These are phyloP conservation scores for Agriotes lineatus DNA, from an alignment of 2,888 invertebrate species.

Conservation along the genomic window DNA sequence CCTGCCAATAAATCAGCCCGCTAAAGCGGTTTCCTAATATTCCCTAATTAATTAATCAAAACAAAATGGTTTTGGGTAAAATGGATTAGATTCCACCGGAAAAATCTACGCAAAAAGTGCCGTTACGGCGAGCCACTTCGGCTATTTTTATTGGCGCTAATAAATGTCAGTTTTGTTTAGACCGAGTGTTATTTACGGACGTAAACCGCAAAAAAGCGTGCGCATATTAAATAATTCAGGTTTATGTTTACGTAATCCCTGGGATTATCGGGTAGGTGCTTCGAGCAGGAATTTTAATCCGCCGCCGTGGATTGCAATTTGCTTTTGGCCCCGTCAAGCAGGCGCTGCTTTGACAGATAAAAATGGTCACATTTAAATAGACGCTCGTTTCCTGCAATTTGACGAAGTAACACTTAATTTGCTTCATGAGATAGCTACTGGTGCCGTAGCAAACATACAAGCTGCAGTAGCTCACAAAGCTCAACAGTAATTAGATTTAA, in stretches of 20 bases:
- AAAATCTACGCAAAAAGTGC: slow-evolving; percentile 8
- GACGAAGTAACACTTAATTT: too few relatives aligned
- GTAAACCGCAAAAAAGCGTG: slow-evolving; percentile 8
- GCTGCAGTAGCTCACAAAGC: too few relatives aligned
- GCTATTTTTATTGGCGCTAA: slow-evolving; percentile 18
- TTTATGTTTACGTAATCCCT: slow-evolving; percentile 11
- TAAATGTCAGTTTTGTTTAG: slow-evolving; percentile 24
- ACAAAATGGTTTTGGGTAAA: slow-evolving; percentile 16
- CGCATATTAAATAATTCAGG: slow-evolving; percentile 6
- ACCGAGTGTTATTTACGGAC: slow-evolving; percentile 18
- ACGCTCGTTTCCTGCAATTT: too few relatives aligned
- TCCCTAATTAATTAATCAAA: slow-evolving; percentile 30
- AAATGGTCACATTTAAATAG: too few relatives aligned
- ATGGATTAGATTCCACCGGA: slow-evolving; percentile 2
- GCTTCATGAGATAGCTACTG: too few relatives aligned
- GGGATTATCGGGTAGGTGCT: slow-evolving; percentile 1
- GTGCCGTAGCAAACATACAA: too few relatives aligned
- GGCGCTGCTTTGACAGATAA: too few relatives aligned
- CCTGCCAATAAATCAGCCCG: slow-evolving; percentile 24
- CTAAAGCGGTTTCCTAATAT: slow-evolving; percentile 16
- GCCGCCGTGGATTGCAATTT: too few relatives aligned
- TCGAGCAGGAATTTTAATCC: slow-evolving; percentile 10
- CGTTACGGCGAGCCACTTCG: slow-evolving; percentile 2
- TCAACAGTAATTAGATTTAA: too few relatives aligned
- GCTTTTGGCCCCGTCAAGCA: too few relatives aligned